Evolutionary conservation across 2,797 vertebrate genomes (phyloP), one percentile per base, ranked within the genome.

Genomic region (Tadarida brasiliensis): DNA sequence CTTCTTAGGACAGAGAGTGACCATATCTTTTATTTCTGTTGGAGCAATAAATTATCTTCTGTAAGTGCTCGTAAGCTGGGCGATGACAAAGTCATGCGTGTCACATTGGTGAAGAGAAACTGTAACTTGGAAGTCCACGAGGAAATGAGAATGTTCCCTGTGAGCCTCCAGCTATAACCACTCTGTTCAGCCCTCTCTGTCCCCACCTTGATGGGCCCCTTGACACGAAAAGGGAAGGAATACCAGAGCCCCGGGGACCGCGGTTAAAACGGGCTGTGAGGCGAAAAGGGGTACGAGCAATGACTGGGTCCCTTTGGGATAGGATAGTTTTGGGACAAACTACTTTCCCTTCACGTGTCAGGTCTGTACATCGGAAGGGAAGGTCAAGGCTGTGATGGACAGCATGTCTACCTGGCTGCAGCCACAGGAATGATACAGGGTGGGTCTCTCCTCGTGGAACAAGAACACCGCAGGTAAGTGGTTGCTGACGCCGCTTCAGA

Each of bases 61-160:
- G 17, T 35, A 10, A 10, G 33, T 68, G 17, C 30, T 35, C 19
- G 7, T 2, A 10, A 4, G n/a, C 5, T 9, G 70, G 33, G 33
- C 22, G 14, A 16, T 1, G 59, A 22, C 20, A 65, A 17, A 4
- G 3, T 39, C 5, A n/a, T 3, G 22, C 54, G 0, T 4, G 16
- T 30, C 49, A 33, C 22, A 2, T 14, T 15, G 35, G 59, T 47
- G 22, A 49, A 33, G 20, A 19, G 82, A 28, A 47, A 12, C 3
- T 7, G 1, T 7, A n/a, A 28, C 30, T 33, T 7, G 4, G 63
- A 67, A 33, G 63, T 28, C n/a, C n/a, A n/a, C n/a, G n/a, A n/a
- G 33, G 33, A 59, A 28, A 44, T 39, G 15, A 17, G 47, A 26
- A 59, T 0, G 51, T 17, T 33, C 11, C 39, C 39, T 44, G 39